Evolutionary conservation across 2,797 vertebrate species (phyloP).

Genomic region (Bucorvus abyssinicus): DNA sequence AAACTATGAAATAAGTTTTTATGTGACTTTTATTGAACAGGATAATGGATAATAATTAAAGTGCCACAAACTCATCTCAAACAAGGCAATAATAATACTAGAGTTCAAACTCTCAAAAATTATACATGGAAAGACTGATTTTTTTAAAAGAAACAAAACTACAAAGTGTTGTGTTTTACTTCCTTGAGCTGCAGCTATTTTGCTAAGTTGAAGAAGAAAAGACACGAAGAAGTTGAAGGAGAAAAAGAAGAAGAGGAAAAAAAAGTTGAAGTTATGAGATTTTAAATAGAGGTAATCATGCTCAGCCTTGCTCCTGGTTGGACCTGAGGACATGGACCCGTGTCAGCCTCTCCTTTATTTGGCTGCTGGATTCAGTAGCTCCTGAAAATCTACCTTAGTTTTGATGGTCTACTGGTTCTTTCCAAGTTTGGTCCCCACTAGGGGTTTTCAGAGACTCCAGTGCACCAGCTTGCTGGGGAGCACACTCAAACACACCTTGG

Average conservation of each 20-base stretch:
- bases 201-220: not conserved
- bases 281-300: not conserved
- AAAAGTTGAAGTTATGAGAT: not conserved
- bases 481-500: accelerated
- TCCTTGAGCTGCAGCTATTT: not conserved
- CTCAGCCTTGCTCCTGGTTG: not conserved
- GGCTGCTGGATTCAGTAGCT: not conserved
- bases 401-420: not conserved
- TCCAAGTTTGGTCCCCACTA: not conserved
- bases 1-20: conserved; percentile 2
- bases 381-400: not conserved
- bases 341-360: accelerated
- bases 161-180: not conserved
- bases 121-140: not conserved
- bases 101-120: not conserved
- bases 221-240: not conserved
- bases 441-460: not conserved
- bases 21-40: not conserved
- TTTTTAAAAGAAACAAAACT: not conserved
- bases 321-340: accelerated
- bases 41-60: conserved; percentile 35
- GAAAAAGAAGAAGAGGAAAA: no score
- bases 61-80: conserved; percentile 27
- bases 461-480: not conserved
- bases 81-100: not conserved